Percentiles rank a stretch among this genome's conserved stretches.
Evolutionary conservation across 2,113 vertebrate genomes (phyloP).

Genomic region (Uria lomvia): DNA sequence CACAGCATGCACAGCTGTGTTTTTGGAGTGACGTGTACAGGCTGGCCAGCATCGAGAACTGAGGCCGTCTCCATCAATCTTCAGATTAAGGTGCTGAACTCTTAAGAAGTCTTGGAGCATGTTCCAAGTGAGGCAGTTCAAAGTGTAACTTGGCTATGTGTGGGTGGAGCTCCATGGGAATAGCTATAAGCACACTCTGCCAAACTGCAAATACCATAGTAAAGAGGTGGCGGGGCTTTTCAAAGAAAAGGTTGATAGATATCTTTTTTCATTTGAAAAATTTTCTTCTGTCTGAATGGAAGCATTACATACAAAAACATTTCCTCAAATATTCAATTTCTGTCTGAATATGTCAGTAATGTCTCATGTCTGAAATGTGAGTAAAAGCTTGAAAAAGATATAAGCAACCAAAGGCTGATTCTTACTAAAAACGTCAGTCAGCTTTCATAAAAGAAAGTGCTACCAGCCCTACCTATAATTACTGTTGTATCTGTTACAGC

Average conservation of each 20-base stretch:
- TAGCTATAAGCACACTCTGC: not conserved
- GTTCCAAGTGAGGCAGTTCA: not conserved
- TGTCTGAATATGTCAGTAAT: not conserved
- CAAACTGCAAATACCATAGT: not conserved
- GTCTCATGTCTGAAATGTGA: not conserved
- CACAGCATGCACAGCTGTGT: not conserved
- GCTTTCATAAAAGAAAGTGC: not conserved
- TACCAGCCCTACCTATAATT: not conserved
- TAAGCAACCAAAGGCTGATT: not conserved
- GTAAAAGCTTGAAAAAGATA: not conserved
- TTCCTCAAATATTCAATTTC: not conserved
- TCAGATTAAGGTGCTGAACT: not conserved
- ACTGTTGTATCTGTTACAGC: not conserved
- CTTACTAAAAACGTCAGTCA: not conserved
- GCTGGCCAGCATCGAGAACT: not conserved
- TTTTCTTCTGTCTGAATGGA: not conserved
- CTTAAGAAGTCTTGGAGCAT: not conserved
- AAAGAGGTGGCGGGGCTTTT: not conserved
- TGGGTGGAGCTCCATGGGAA: not conserved
- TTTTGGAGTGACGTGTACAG: not conserved
- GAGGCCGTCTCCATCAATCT: not conserved
- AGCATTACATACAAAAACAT: not conserved
- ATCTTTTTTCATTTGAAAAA: not conserved
- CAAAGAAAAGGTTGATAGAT: not conserved
- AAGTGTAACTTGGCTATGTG: not conserved